Evolutionary conservation across 2,888 invertebrate species (phyloP).

Genomic region (Agrenia bidenticulata): DNA sequence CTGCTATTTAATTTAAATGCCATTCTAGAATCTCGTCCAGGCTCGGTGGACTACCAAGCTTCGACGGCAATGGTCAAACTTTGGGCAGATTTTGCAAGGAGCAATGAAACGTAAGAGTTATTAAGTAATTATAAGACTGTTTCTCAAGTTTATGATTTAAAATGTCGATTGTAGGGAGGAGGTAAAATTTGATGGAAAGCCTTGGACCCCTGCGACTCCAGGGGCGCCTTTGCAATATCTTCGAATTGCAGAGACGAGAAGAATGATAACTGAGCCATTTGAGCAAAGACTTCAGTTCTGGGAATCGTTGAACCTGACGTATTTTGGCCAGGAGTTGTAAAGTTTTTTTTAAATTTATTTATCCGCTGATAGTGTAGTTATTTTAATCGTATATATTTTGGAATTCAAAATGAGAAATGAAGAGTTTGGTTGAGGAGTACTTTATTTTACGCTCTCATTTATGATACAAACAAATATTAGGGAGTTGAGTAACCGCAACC

Average conservation of each 20-base stretch:
- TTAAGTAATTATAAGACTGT: not conserved
- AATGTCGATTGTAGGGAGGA: constrained; percentile 5
- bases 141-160: not conserved
- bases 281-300: constrained; percentile 24
- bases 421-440: no score
- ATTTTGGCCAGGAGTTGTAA: no score
- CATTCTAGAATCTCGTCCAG: constrained; percentile 17
- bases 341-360: no score
- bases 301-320: constrained; percentile 11
- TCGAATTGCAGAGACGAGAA: constrained; percentile 18
- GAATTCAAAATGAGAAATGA: no score
- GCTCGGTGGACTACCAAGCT: constrained; percentile 21
- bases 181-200: not conserved
- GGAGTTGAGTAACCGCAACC: no score
- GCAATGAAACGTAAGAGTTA: not conserved
- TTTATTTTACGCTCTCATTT: no score
- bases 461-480: no score
- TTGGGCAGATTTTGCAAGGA: constrained; percentile 29
- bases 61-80: constrained; percentile 25
- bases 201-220: not conserved
- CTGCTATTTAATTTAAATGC: constrained; percentile 25
- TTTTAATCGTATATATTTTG: no score
- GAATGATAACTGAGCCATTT: constrained; percentile 28
- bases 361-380: no score
- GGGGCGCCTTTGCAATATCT: constrained; percentile 16